Evolutionary conservation across 2,113 vertebrate genomes (phyloP).

Genomic region (Romanogobio albipinnatus): DNA sequence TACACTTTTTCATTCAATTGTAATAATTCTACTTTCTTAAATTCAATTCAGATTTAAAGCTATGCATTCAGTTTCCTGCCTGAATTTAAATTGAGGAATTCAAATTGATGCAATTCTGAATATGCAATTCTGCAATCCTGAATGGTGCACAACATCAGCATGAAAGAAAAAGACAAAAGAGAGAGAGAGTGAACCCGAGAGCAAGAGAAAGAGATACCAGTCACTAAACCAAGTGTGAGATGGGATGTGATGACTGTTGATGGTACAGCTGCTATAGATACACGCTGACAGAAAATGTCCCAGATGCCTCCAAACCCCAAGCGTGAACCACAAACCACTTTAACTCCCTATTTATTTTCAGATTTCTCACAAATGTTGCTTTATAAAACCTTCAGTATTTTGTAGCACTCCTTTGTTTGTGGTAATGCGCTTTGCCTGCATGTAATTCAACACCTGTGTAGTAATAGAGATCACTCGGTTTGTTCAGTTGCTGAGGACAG

Average conservation of each 20-base stretch:
- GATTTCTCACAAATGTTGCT: background rate
- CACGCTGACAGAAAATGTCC: background rate
- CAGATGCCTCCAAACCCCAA: background rate
- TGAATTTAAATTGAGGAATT: background rate
- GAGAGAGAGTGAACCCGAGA: background rate
- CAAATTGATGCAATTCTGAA: background rate
- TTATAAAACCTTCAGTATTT: background rate
- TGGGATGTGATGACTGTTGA: slow-evolving; percentile 14
- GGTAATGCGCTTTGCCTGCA: background rate
- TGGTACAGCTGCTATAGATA: background rate
- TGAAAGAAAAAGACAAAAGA: background rate
- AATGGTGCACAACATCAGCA: background rate
- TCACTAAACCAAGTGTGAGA: background rate
- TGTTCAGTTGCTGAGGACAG: slow-evolving; percentile 17
- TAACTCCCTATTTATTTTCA: background rate
- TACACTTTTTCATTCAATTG: background rate
- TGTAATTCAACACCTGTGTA: slow-evolving; percentile 39
- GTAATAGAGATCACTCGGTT: background rate
- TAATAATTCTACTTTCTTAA: background rate
- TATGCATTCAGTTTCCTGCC: background rate
- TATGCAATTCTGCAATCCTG: background rate
- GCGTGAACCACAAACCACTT: background rate
- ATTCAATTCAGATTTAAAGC: background rate
- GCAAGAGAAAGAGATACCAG: background rate
- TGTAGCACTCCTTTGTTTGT: background rate